A percentile compares a stretch with the other conserved stretches of the same genome.
These are phyloP conservation scores for Sminthurides aquaticus DNA, from an alignment of 2,888 invertebrate genomes.

Conservation along the genomic window DNA sequence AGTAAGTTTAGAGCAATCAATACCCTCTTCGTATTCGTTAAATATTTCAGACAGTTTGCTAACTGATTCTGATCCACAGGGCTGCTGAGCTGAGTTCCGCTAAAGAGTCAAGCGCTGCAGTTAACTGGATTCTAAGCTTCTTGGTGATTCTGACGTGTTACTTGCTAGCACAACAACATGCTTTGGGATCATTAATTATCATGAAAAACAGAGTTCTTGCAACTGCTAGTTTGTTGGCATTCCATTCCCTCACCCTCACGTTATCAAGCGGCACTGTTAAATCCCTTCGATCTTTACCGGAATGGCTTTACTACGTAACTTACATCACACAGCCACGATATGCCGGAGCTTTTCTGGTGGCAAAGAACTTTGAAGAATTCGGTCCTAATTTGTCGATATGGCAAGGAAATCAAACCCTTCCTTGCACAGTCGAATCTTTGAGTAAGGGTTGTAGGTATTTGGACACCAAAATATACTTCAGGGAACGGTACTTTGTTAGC, in stretches of 20 bases:
- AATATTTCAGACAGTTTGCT: too few relatives aligned
- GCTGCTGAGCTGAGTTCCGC: neutral
- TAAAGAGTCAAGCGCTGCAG: neutral
- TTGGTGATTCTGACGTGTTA: slow-evolving; percentile 76
- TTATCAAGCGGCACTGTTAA: slow-evolving; percentile 48
- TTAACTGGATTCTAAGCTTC: slow-evolving; percentile 59
- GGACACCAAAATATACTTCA: slow-evolving; percentile 63
- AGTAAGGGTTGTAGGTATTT: slow-evolving; percentile 56
- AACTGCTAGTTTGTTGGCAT: slow-evolving; percentile 57
- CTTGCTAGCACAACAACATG: slow-evolving; percentile 75
- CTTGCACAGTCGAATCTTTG: slow-evolving; percentile 1
- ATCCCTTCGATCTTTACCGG: slow-evolving; percentile 68
- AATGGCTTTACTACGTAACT: slow-evolving; percentile 72
- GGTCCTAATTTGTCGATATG: slow-evolving; percentile 1
- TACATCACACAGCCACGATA: slow-evolving; percentile 73
- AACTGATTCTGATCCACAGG: too few relatives aligned
- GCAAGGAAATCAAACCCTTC: slow-evolving; percentile 6
- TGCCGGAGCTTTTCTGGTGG: slow-evolving; percentile 65
- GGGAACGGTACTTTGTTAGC: slow-evolving; percentile 57
- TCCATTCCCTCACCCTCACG: slow-evolving; percentile 26
- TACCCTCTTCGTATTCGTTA: too few relatives aligned
- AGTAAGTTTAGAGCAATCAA: too few relatives aligned
- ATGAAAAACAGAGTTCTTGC: slow-evolving; percentile 70
- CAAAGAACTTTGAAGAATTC: slow-evolving; percentile 51
- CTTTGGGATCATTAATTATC: slow-evolving; percentile 71